Percentiles rank a stretch among this genome's conserved stretches.
Evolutionary conservation across 2,797 vertebrate genomes (phyloP).

Genomic region (Oryzias dopingdopingensis): DNA sequence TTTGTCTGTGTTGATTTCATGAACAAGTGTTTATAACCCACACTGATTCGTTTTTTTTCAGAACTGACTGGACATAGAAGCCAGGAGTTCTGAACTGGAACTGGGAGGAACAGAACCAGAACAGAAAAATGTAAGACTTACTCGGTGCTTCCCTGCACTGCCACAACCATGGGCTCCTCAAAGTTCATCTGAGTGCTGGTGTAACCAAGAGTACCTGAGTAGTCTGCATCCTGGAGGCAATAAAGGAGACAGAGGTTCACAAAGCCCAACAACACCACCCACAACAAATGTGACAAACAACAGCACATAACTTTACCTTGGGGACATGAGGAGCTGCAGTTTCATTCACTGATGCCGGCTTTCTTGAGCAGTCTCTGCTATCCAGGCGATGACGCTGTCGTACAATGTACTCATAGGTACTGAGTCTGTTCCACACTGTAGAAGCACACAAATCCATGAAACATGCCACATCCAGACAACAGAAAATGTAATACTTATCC

Average conservation of each 20-base stretch:
- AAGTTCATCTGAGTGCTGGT: slow-evolving; percentile 78
- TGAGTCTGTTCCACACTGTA: slow-evolving; percentile 83
- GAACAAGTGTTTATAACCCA: no score
- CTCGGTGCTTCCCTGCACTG: slow-evolving; percentile 68
- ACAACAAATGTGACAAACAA: no score
- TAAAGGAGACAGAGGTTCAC: not conserved
- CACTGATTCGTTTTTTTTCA: no score
- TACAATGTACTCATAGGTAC: slow-evolving; percentile 94
- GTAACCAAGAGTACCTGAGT: slow-evolving; percentile 77
- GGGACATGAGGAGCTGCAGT: slow-evolving; percentile 37
- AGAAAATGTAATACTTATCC: no score
- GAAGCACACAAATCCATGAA: not conserved
- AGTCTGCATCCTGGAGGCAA: slow-evolving; percentile 77
- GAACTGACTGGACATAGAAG: no score
- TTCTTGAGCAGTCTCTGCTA: slow-evolving; percentile 64
- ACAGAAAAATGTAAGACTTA: slow-evolving; percentile 52
- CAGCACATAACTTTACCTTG: slow-evolving; percentile 56
- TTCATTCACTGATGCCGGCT: slow-evolving; percentile 49
- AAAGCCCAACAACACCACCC: not conserved
- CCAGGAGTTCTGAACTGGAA: not conserved
- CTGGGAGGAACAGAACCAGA: not conserved
- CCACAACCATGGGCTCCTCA: slow-evolving; percentile 65
- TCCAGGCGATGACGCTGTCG: slow-evolving; percentile 87
- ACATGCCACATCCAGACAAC: not conserved
- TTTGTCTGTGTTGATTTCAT: no score